Conservation (phyloP, 2,888 invertebrate species). For the Zonitis immaculata region DNA sequence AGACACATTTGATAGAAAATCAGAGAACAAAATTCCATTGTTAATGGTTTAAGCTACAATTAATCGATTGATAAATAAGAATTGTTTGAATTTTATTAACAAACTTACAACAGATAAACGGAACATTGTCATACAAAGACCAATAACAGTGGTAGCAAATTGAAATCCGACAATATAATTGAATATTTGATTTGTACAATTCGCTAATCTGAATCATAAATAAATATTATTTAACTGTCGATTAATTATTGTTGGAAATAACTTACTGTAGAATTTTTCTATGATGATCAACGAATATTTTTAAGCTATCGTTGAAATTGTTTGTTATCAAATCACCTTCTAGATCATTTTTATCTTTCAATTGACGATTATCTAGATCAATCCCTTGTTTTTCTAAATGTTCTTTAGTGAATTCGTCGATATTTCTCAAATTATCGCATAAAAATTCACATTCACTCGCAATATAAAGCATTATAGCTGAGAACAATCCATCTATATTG, state of each 20-base stretch:
- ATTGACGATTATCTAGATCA: background rate
- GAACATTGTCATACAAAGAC: constrained; percentile 3
- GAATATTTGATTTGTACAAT: background rate
- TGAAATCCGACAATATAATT: background rate
- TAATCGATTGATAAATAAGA: background rate
- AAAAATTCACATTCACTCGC: constrained; percentile 6
- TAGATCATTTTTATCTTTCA: background rate
- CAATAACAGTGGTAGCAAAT: background rate
- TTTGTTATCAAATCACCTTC: background rate
- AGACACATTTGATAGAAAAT: background rate
- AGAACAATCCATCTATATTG: background rate
- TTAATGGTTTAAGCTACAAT: background rate
- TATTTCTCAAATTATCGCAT: constrained; percentile 7
- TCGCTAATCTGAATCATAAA: background rate
- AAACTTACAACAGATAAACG: background rate
- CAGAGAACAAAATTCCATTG: background rate
- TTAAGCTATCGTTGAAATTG: background rate
- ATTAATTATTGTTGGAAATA: too few species aligned
- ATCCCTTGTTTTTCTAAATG: background rate
- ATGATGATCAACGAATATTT: background rate
- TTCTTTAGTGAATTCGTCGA: background rate
- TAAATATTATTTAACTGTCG: background rate
- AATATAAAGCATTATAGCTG: constrained; percentile 1
- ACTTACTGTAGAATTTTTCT: background rate
- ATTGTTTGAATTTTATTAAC: too few species aligned